Conservation (phyloP, 2,888 invertebrate genomes). For the Blastobasis adustella region DNA sequence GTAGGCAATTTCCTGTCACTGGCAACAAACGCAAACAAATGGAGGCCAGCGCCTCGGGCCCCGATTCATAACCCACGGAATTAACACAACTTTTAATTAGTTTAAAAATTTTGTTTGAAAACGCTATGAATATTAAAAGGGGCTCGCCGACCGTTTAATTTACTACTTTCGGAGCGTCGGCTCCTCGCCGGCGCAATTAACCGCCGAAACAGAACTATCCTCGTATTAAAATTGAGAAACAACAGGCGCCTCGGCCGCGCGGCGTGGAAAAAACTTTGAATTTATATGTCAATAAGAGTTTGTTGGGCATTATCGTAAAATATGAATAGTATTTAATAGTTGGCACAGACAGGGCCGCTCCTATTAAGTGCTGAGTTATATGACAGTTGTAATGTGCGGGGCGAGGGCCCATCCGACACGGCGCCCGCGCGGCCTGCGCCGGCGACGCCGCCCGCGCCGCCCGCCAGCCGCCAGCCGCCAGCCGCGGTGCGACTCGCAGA, state of each 20-base stretch:
- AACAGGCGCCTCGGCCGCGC: conserved; percentile 66
- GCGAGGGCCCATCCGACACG: conserved; percentile 6
- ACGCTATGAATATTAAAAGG: conserved; percentile 69
- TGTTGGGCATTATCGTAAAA: conserved; percentile 69
- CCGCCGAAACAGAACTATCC: conserved; percentile 59
- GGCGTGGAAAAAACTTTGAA: conserved; percentile 45
- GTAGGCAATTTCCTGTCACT: conserved; percentile 26
- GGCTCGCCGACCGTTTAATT: conserved; percentile 63
- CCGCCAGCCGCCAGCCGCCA: not conserved
- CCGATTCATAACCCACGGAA: conserved; percentile 33
- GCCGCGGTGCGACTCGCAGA: not conserved
- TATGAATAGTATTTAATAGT: conserved; percentile 67
- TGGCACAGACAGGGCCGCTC: conserved; percentile 64
- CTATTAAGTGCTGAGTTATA: conserved; percentile 66
- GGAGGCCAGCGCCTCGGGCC: conserved; percentile 28
- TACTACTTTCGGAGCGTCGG: conserved; percentile 45
- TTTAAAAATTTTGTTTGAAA: conserved; percentile 67
- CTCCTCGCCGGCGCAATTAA: conserved; percentile 53
- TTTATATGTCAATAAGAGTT: conserved; percentile 69
- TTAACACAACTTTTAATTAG: conserved; percentile 65
- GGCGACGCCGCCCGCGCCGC: not conserved
- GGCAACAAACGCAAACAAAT: conserved; percentile 38
- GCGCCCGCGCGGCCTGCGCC: not conserved
- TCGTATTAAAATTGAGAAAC: conserved; percentile 60
- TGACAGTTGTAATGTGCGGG: conserved; percentile 49